Evolutionary conservation across 2,113 vertebrate genomes (phyloP).

Genomic region (Marmota monax): DNA sequence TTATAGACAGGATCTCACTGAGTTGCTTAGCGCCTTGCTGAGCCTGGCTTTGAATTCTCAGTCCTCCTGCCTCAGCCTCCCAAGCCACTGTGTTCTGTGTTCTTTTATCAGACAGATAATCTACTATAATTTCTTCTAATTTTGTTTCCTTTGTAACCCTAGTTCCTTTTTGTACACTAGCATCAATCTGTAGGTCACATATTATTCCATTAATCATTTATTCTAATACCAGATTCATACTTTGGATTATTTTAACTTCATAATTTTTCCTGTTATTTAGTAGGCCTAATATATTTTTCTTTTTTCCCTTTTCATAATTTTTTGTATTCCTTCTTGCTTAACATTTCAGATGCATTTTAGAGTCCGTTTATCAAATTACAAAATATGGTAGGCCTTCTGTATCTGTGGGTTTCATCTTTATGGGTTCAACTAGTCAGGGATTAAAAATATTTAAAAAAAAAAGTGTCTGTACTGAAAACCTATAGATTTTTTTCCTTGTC

Average conservation of each 20-base stretch:
- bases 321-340: not conserved
- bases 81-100: not conserved
- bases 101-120: not conserved
- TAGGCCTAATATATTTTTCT: not conserved
- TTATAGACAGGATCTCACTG: no score
- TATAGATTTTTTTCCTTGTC: not conserved
- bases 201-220: not conserved
- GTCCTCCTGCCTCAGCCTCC: no score
- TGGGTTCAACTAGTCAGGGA: not conserved
- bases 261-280: not conserved
- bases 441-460: not conserved
- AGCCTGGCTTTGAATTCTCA: no score
- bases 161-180: not conserved
- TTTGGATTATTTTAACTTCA: slow-evolving; percentile 8
- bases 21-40: no score
- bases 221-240: not conserved
- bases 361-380: not conserved
- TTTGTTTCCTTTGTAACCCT: slow-evolving; percentile 22
- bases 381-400: not conserved
- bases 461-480: not conserved
- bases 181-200: not conserved
- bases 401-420: not conserved
- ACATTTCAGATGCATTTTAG: slow-evolving; percentile 41
- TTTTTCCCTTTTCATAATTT: slow-evolving; percentile 1
- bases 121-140: not conserved